Evolutionary conservation across 2,797 vertebrate genomes (phyloP).

Genomic region (Florisuga fusca): DNA sequence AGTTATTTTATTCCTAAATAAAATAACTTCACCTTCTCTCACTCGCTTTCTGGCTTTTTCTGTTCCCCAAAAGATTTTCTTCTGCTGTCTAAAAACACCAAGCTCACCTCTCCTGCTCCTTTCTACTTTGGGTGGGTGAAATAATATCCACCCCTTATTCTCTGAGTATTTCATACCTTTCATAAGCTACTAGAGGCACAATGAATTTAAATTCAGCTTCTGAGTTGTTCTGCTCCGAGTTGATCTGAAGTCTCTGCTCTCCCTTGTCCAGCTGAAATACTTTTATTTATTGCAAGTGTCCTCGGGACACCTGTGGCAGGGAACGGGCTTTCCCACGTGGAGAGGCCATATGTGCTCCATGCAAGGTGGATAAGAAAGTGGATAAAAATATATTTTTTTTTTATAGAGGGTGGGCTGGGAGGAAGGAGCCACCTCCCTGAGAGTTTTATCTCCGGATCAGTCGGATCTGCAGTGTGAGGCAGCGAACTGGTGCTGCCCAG

Average conservation of each 20-base stretch:
- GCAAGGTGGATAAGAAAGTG: fast-evolving
- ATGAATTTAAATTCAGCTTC: background rate
- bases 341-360: background rate
- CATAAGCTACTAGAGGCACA: background rate
- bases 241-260: background rate
- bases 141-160: background rate
- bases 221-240: background rate
- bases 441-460: background rate
- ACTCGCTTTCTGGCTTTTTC: background rate
- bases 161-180: background rate
- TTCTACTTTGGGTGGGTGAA: background rate
- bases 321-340: background rate
- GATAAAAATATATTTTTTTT: background rate
- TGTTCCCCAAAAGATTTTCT: background rate
- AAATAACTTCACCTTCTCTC: background rate
- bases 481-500: background rate
- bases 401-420: fast-evolving
- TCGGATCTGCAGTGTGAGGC: fast-evolving
- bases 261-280: background rate
- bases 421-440: background rate
- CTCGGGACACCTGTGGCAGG: conserved; percentile 39
- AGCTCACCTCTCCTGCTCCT: background rate
- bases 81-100: background rate
- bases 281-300: background rate
- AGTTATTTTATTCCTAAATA: background rate